These are phyloP conservation scores for Cephalophus harveyi DNA, from an alignment of 2,113 vertebrate genomes.

Conservation along the genomic window DNA sequence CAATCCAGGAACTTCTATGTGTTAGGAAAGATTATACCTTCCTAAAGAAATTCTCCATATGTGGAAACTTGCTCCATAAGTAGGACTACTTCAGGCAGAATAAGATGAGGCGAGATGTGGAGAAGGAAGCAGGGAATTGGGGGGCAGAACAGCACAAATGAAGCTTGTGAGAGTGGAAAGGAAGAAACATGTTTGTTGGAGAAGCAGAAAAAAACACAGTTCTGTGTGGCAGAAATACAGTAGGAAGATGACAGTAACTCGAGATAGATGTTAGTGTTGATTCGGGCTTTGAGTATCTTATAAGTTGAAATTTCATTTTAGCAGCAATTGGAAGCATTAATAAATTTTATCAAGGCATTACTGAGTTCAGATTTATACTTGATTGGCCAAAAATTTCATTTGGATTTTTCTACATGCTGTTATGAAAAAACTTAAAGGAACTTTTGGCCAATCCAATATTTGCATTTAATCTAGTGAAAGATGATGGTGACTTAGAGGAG, in stretches of 20 bases:
- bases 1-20: background rate
- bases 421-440: background rate
- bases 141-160: background rate
- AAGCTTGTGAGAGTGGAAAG: background rate
- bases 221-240: background rate
- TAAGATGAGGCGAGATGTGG: background rate
- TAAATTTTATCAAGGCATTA: background rate
- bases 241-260: background rate
- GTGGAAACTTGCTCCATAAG: background rate
- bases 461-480: background rate
- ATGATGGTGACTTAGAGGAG: background rate
- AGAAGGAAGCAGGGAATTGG: background rate
- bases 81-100: background rate
- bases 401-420: rapidly evolving
- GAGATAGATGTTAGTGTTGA: background rate
- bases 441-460: background rate
- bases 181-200: background rate
- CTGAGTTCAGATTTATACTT: background rate
- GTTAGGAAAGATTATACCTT: background rate
- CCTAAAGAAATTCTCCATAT: background rate
- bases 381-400: background rate
- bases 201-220: background rate
- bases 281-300: background rate
- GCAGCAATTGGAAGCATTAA: background rate
- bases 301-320: background rate